phyloP scores from a whole-genome alignment of 2,797 vertebrate genomes.

The Lerista edwardsae region DNA sequence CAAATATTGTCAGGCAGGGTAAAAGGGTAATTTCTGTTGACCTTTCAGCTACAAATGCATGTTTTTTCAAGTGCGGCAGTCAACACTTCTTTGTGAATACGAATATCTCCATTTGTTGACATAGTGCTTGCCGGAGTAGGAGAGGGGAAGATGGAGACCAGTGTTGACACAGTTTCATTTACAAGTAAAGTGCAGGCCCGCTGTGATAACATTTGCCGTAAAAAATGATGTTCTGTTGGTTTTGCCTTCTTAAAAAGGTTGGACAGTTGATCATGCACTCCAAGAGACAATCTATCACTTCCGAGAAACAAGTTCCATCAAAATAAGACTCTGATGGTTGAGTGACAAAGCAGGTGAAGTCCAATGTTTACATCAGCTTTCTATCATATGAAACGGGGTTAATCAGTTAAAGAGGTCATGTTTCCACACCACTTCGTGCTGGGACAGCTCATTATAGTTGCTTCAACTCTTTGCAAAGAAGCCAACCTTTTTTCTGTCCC shows the following conservation, averaged over 20 bases:
- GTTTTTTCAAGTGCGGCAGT: slow-evolving; percentile 52
- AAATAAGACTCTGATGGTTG: slow-evolving; percentile 8
- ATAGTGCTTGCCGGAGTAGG: slow-evolving; percentile 34
- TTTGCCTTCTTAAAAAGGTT: not conserved
- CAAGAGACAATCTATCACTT: slow-evolving; percentile 36
- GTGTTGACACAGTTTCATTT: slow-evolving; percentile 63
- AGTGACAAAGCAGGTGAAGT: not conserved
- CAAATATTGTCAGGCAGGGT: slow-evolving; percentile 65
- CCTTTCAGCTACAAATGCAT: slow-evolving; percentile 57
- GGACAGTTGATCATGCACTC: slow-evolving; percentile 37
- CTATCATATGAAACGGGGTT: slow-evolving; percentile 32
- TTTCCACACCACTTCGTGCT: not conserved
- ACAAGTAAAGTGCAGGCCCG: slow-evolving; percentile 59
- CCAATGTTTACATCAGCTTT: not conserved
- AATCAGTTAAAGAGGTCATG: not conserved
- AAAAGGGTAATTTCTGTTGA: slow-evolving; percentile 65
- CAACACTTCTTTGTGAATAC: slow-evolving; percentile 23
- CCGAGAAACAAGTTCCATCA: slow-evolving; percentile 25
- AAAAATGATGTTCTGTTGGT: slow-evolving; percentile 13
- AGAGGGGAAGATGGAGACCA: slow-evolving; percentile 51
- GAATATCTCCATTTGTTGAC: slow-evolving; percentile 24
- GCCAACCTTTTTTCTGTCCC: not conserved
- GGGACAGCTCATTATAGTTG: not conserved
- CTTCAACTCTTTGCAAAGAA: not conserved
- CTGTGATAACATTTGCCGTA: slow-evolving; percentile 56